Conservation (phyloP, 2,888 invertebrate genomes). For the Heteropelma amictum region DNA sequence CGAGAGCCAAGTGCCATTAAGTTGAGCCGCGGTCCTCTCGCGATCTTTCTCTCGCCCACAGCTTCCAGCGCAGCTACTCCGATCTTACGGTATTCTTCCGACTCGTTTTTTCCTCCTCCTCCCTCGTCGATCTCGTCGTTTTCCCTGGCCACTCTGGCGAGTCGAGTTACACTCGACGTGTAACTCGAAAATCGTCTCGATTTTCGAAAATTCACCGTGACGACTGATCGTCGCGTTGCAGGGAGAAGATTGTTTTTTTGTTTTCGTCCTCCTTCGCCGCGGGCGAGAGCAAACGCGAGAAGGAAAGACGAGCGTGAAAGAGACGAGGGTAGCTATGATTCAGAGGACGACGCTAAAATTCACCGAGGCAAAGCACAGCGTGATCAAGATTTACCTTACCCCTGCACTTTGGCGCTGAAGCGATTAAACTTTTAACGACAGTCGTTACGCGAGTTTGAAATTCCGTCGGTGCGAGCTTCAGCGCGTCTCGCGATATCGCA, state of each 20-base stretch:
- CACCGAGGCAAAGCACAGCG: constrained; percentile 42
- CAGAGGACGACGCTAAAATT: constrained; percentile 63
- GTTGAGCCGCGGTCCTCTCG: not conserved
- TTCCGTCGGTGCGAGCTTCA: too few species aligned
- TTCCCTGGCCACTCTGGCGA: too few species aligned
- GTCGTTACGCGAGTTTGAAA: constrained; percentile 69
- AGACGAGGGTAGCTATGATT: constrained; percentile 21
- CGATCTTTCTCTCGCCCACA: too few species aligned
- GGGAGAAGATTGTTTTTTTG: not conserved
- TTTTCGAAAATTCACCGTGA: not conserved
- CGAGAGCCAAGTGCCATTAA: constrained; percentile 26
- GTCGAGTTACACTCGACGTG: too few species aligned
- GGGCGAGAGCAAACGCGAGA: constrained; percentile 1
- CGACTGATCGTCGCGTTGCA: constrained; percentile 1
- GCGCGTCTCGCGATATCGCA: not conserved
- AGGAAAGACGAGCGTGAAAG: not conserved
- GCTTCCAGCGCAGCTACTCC: too few species aligned
- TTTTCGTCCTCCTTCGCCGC: constrained; percentile 2
- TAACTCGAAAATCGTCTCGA: not conserved
- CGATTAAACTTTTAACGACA: constrained; percentile 76
- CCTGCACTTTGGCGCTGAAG: constrained; percentile 68
- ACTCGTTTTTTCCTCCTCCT: not conserved
- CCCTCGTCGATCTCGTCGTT: not conserved
- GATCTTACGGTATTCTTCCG: not conserved
- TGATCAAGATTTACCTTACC: constrained; percentile 62